Conservation (phyloP, 1,140 invertebrate species). For the Antheraea mylitta region DNA sequence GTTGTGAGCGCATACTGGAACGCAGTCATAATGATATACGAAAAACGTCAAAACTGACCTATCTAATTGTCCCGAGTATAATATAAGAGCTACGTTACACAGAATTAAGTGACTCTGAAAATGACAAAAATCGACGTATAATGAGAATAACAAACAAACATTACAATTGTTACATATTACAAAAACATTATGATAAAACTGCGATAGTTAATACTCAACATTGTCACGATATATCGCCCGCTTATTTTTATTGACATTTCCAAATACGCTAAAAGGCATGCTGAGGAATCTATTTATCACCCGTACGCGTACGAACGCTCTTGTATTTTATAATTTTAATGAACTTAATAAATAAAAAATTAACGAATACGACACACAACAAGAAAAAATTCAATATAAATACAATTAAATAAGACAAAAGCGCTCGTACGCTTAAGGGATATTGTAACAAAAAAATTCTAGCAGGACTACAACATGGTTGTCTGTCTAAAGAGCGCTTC, state of each 20-base stretch:
- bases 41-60: no score
- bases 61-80: no score
- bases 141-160: neutral
- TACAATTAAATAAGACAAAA: neutral
- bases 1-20: no score
- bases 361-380: neutral
- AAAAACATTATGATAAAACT: neutral
- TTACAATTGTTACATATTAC: neutral
- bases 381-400: neutral
- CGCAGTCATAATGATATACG: no score
- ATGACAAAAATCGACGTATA: neutral
- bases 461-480: conserved; percentile 44
- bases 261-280: neutral
- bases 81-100: neutral
- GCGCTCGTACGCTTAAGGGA: neutral
- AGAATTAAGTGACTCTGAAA: neutral
- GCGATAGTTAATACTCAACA: conserved; percentile 1
- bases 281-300: neutral
- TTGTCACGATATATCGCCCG: neutral
- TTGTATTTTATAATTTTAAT: neutral
- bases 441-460: conserved; percentile 16
- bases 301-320: neutral
- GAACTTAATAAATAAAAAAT: neutral
- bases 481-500: conserved; percentile 19
- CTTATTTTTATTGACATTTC: neutral